Conservation (phyloP, 2,797 vertebrate species). For the Lepilemur septentrionalis region DNA sequence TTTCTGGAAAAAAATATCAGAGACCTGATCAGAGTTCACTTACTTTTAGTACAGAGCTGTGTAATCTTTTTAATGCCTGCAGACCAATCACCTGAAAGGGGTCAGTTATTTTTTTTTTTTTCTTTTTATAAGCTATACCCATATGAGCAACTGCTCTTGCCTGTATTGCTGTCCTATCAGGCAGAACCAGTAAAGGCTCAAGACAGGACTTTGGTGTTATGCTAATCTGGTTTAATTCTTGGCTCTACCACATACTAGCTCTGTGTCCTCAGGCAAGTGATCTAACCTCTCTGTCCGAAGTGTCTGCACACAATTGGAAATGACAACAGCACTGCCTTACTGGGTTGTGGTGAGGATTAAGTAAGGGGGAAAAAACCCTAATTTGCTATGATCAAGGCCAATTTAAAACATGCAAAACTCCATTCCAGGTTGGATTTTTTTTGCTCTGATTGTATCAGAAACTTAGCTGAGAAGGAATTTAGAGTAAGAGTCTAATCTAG, state of each 20-base stretch:
- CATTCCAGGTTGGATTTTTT: not conserved
- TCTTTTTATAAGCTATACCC: not conserved
- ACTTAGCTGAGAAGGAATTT: not conserved
- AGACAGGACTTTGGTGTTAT: not conserved
- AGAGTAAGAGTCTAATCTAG: not conserved
- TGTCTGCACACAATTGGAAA: not conserved
- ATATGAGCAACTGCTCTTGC: not conserved
- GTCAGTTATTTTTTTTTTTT: not conserved
- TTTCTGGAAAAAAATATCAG: not conserved
- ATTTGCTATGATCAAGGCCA: not conserved
- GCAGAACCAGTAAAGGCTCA: not conserved
- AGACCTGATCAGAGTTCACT: not conserved
- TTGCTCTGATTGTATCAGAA: not conserved
- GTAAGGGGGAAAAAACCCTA: not conserved
- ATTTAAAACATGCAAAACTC: not conserved
- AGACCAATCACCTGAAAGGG: not conserved
- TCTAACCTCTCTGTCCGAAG: not conserved
- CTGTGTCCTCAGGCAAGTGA: not conserved
- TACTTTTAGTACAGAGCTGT: not conserved
- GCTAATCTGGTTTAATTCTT: not conserved
- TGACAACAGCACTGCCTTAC: not conserved
- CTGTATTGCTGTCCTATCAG: fast-evolving
- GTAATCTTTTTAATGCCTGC: not conserved
- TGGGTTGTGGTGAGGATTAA: not conserved
- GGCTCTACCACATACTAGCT: not conserved